Conservation (phyloP, 1,140 invertebrate species). For the Pteromalus puparum region DNA sequence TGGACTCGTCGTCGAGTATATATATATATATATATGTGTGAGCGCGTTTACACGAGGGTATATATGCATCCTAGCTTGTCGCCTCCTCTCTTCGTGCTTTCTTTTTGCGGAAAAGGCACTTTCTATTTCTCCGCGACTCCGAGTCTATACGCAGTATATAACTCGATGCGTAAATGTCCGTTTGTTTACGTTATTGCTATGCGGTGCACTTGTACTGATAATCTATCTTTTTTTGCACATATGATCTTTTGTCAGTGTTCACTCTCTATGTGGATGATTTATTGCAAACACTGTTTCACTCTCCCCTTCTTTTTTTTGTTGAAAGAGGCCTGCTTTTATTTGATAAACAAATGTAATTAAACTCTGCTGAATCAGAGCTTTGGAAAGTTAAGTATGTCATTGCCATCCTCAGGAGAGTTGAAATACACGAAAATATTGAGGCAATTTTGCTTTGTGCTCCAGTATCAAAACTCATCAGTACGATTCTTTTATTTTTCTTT, state of each 20-base stretch:
- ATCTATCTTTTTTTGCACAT: background rate
- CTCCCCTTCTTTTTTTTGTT: background rate
- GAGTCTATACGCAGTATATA: background rate
- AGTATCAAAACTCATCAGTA: background rate
- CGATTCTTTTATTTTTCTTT: background rate
- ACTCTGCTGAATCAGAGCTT: constrained; percentile 21
- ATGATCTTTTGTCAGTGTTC: background rate
- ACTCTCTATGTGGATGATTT: background rate
- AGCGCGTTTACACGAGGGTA: too few relatives aligned
- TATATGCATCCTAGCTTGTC: too few relatives aligned
- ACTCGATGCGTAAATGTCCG: background rate
- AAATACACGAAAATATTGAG: background rate
- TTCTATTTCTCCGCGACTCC: background rate
- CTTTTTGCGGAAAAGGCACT: background rate
- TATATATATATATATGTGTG: too few relatives aligned
- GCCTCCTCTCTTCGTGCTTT: background rate
- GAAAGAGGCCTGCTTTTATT: background rate
- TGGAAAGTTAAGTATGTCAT: constrained; percentile 12
- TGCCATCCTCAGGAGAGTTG: background rate
- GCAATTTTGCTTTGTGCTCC: background rate
- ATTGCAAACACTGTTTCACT: background rate
- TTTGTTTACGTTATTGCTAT: background rate
- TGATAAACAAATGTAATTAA: constrained; percentile 10
- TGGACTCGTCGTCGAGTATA: too few relatives aligned
- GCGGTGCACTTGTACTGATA: background rate